Conservation (phyloP, 35 echinoderm and acorn worm species). For the Ophiothrix spiculata region DNA sequence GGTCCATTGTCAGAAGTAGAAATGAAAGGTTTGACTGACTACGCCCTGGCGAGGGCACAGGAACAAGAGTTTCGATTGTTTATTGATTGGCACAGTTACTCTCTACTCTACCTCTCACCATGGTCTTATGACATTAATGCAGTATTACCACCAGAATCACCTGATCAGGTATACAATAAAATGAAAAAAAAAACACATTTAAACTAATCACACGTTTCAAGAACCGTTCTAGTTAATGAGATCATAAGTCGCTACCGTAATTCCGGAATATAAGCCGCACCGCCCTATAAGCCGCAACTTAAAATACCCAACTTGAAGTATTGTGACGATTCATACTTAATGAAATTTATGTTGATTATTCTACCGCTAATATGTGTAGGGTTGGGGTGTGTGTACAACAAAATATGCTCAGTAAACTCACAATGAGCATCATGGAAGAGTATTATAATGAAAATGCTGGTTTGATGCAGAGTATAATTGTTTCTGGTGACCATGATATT, state of each 20-base stretch:
- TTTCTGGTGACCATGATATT: no score
- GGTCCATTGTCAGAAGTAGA: conserved; percentile 53
- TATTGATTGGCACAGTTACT: conserved; percentile 95
- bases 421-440: no score
- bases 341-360: not conserved
- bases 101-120: conserved; percentile 75
- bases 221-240: not conserved
- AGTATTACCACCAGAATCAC: conserved; percentile 30
- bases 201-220: not conserved
- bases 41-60: conserved; percentile 23
- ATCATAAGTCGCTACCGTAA: not conserved
- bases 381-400: not conserved
- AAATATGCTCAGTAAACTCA: no score
- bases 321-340: no score
- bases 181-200: no score
- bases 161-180: conserved; percentile 50
- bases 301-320: no score
- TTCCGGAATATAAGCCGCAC: not conserved
- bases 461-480: no score
- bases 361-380: not conserved
- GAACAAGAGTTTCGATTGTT: conserved; percentile 54
- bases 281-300: not conserved
- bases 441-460: no score
- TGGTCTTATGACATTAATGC: conserved; percentile 56
- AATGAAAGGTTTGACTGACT: conserved; percentile 44